Evolutionary conservation across 2,888 invertebrate species (phyloP).

Genomic region (Platynereis dumerilii): DNA sequence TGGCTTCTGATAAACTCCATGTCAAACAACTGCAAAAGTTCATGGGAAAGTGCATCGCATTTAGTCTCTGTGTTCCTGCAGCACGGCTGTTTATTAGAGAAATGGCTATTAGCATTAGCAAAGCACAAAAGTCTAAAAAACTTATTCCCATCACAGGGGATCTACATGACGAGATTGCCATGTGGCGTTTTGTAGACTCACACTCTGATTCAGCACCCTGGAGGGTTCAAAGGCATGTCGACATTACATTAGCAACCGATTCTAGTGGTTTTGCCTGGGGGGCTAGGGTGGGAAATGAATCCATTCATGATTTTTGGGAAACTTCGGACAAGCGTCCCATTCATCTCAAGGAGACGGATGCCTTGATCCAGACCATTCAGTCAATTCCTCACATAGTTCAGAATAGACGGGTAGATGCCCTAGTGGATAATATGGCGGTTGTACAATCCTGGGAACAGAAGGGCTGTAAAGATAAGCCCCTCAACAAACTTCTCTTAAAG

Average conservation of each 20-base stretch:
- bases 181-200: not conserved
- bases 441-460: not conserved
- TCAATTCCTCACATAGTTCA: not conserved
- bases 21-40: not conserved
- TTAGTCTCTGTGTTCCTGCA: not conserved
- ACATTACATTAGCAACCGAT: not conserved
- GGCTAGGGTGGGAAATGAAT: not conserved
- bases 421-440: not conserved
- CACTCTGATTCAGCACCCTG: not conserved
- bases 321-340: not conserved
- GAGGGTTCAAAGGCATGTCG: not conserved
- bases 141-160: not conserved
- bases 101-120: not conserved
- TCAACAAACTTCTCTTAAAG: not conserved
- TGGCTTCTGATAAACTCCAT: not conserved
- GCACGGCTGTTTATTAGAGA: not conserved
- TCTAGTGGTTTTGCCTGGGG: not conserved
- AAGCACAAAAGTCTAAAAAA: not conserved
- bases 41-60: not conserved
- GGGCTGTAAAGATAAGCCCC: not conserved
- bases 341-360: slow-evolving; percentile 1
- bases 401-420: not conserved
- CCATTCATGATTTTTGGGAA: not conserved
- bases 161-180: not conserved
- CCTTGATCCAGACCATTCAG: not conserved